Evolutionary conservation across 2,113 vertebrate species (phyloP), one percentile per base, ranked within the genome.

Genomic region (Macquaria ambigua): DNA sequence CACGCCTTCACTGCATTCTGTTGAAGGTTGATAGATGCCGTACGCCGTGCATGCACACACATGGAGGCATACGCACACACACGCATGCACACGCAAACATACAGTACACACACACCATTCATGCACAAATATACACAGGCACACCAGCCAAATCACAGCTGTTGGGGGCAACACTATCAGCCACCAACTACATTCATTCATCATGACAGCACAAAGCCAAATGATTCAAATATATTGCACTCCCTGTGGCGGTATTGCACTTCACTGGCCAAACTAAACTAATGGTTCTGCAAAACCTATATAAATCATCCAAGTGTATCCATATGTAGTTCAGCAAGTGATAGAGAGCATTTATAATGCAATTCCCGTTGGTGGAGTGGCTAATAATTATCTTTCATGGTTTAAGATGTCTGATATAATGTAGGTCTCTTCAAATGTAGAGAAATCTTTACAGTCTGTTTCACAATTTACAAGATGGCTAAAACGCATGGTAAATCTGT

Each of bases 161-260:
- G 79, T 75, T 59, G 48, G 80, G 77, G 68, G 81, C 34, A 50
- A 68, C 75, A 80, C 81, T 78, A 85, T 89, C 78, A 83, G 76
- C 86, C 75, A 83, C 86, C 87, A 77, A 83, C 81, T 82, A 81
- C 79, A 74, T 89, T 56, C 89, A 93, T 94, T 93, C 82, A 90
- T 92, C 89, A 88, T 28, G 75, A 89, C 85, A 87, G 82, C 86
- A 88, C 74, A 83, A 91, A 86, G 81, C 88, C 86, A 91, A 91
- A 92, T 85, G 81, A 93, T 91, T 87, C 80, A 90, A 89, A 94
- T 87, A 91, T 82, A 92, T 90, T 90, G 85, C 72, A 74, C 63
- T 86, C 85, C 90, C 90, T 41, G 71, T 83, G 85, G 93, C 75
- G 4, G 31, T 82, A 76, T 81, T 79, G 61, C 85, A 75, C 75